phyloP scores from a whole-genome alignment of 2,113 vertebrate species.

The Falcunculus frontatus region DNA sequence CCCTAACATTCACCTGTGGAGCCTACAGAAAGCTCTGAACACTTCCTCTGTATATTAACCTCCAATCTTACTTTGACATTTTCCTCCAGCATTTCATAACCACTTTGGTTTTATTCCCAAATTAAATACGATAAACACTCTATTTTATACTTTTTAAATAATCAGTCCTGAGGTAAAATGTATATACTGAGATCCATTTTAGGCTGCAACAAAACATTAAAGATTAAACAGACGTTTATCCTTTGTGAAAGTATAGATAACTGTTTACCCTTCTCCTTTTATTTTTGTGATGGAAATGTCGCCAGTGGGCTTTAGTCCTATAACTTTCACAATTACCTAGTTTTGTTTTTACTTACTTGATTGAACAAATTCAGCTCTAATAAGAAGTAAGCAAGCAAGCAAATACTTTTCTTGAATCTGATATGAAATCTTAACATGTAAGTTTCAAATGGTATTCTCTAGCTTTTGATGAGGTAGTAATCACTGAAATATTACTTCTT shows the following conservation, averaged over 20 bases:
- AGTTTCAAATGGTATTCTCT: neutral
- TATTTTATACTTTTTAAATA: neutral
- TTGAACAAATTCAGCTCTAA: neutral
- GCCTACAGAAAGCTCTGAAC: neutral
- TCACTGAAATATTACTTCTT: neutral
- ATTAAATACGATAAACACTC: neutral
- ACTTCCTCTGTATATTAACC: neutral
- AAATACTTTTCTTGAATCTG: neutral
- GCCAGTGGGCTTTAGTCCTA: neutral
- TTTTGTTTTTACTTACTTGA: neutral
- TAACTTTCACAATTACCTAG: neutral
- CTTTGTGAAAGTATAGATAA: neutral
- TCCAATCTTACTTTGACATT: neutral
- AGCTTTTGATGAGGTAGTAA: neutral
- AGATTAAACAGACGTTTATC: neutral
- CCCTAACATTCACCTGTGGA: neutral
- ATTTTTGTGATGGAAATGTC: neutral
- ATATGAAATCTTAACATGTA: neutral
- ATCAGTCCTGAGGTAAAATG: neutral
- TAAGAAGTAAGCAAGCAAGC: neutral
- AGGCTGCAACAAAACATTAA: neutral
- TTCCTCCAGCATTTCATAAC: neutral
- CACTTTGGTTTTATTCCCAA: neutral
- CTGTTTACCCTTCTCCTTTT: neutral
- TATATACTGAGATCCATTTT: neutral